phyloP scores from a whole-genome alignment of 2,888 invertebrate genomes.

The Operophtera brumata region DNA sequence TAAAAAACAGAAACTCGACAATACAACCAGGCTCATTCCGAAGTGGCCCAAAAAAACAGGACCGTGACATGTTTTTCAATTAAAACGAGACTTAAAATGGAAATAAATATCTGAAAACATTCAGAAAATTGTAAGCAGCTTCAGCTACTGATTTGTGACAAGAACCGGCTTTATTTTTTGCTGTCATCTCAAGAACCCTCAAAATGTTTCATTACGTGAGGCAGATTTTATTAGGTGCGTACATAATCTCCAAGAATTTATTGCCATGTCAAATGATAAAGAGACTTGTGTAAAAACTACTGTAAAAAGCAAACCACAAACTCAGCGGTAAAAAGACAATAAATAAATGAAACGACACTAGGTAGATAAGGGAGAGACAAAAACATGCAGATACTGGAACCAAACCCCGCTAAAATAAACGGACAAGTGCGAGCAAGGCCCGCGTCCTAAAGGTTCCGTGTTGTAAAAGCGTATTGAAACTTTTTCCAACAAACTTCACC shows the following conservation, averaged over 20 bases:
- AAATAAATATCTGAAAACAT: no score
- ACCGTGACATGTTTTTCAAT: background rate
- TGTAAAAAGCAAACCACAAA: conserved; percentile 41
- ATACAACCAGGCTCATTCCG: no score
- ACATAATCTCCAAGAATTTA: conserved; percentile 44
- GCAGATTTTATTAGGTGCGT: conserved; percentile 39
- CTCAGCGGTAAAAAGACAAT: conserved; percentile 43
- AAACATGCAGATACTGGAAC: conserved; percentile 45
- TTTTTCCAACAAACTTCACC: no score
- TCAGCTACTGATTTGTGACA: background rate
- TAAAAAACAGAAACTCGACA: background rate
- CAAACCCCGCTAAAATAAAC: conserved; percentile 37
- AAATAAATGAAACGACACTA: conserved; percentile 38
- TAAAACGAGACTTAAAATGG: background rate
- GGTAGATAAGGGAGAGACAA: conserved; percentile 45
- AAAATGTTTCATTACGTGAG: conserved; percentile 24
- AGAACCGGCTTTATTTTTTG: conserved; percentile 20
- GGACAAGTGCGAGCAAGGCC: no score
- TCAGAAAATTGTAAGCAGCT: background rate
- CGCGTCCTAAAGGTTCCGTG: no score
- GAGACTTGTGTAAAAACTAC: conserved; percentile 32
- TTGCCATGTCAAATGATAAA: conserved; percentile 35
- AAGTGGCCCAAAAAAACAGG: no score
- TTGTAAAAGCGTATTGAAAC: no score
- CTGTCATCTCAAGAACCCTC: conserved; percentile 19